These are phyloP conservation scores for Drosophila testacea DNA, from an alignment of 2,888 invertebrate genomes.

Conservation along the genomic window DNA sequence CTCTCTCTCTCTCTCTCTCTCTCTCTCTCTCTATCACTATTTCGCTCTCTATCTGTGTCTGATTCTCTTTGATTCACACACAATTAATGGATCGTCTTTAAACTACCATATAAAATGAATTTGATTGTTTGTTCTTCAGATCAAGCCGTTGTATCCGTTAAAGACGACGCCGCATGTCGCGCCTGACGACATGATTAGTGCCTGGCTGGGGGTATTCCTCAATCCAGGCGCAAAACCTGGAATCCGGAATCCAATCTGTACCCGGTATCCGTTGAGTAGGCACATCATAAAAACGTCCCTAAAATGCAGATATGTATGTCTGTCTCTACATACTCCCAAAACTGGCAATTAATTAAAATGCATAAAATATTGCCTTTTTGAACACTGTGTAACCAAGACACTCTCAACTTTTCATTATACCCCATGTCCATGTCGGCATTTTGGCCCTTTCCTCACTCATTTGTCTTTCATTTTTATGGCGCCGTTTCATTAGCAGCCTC, in stretches of 20 bases:
- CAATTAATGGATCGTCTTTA: slow-evolving; percentile 53
- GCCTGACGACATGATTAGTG: slow-evolving; percentile 63
- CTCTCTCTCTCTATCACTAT: neutral
- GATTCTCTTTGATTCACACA: slow-evolving; percentile 50
- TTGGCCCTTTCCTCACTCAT: slow-evolving; percentile 42
- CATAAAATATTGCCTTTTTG: slow-evolving; percentile 57
- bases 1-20: neutral
- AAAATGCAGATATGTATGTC: slow-evolving; percentile 20
- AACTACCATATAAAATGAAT: slow-evolving; percentile 52
- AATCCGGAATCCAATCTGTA: neutral
- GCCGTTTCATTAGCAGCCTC: slow-evolving; percentile 59
- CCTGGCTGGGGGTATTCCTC: slow-evolving; percentile 3
- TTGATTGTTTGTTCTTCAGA: slow-evolving; percentile 20
- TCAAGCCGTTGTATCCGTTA: slow-evolving; percentile 10
- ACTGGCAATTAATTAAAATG: slow-evolving; percentile 70
- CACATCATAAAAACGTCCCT: slow-evolving; percentile 47
- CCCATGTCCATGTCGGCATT: neutral
- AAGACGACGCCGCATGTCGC: slow-evolving; percentile 13
- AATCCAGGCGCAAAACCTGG: neutral
- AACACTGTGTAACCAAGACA: slow-evolving; percentile 1
- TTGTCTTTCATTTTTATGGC: slow-evolving; percentile 61
- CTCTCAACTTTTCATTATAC: neutral
- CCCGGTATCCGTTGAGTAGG: slow-evolving; percentile 1
- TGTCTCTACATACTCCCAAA: neutral
- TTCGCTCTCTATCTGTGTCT: neutral